A percentile compares a stretch with the other conserved stretches of the same genome.
These are phyloP conservation scores for Chondrosia reniformis DNA, from an alignment of 37 sponge, comb jelly and placozoan species.

Conservation along the genomic window DNA sequence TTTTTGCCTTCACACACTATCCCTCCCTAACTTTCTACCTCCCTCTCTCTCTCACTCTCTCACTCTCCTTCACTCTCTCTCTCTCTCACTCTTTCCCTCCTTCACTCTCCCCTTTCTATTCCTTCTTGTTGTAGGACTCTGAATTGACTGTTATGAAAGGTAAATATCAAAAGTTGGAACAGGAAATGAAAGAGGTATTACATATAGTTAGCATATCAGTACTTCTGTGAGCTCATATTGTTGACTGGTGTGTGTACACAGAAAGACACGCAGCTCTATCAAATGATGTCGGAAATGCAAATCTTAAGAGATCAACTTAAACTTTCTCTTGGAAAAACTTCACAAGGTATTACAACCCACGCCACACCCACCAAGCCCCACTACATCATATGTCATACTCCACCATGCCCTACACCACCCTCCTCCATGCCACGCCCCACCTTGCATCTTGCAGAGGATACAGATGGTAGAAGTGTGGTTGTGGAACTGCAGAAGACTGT, in stretches of 20 bases:
- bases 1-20: no score
- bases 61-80: no score
- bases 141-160: conserved; percentile 7
- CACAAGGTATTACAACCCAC: conserved; percentile 24
- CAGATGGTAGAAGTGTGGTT: not conserved
- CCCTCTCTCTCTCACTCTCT: no score
- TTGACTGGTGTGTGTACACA: no score
- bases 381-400: no score
- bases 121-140: not conserved
- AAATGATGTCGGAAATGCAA: conserved; percentile 4
- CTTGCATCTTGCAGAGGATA: no score
- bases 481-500: conserved; percentile 39
- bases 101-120: no score
- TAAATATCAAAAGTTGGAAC: no score
- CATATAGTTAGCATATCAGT: not conserved
- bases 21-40: no score
- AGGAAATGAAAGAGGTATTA: not conserved
- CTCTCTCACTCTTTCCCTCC: not conserved
- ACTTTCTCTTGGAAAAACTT: not conserved
- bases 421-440: no score
- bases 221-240: conserved; percentile 31
- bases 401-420: no score
- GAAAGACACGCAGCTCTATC: not conserved
- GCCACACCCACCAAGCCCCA: no score
- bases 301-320: not conserved